Evolutionary conservation across 2,888 invertebrate genomes (phyloP), one percentile per base, ranked within the genome.

Genomic region (Acanthococcus lagerstroemiae): DNA sequence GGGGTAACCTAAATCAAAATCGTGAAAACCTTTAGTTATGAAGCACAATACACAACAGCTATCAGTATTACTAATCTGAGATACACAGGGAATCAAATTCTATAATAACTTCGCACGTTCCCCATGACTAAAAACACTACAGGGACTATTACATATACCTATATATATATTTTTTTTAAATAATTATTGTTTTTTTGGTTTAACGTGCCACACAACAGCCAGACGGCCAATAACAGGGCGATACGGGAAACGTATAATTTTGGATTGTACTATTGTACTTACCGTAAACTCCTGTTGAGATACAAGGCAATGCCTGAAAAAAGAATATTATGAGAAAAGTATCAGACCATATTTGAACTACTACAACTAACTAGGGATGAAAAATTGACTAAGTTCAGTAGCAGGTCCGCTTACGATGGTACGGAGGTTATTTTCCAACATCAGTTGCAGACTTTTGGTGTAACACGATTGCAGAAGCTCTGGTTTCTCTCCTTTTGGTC

Each of bases 281-380:
- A 79, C 80, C 90, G 75, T 90, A 93, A 69, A 93, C 82, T n/a
- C 94, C 94, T 4, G 94, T 94, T 0, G 91, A 89, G 73, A 94
- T 89, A 74, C 93, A 93, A 0, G 92, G 92, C 74, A 93, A 92
- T 0, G 92, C 91, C 80, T 81, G 69, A 54, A 72, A 72, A 67
- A 55, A 55, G 68, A 67, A 69, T 69, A 68, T 65, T 67, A 22
- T 52, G 12, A 19, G 4, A 52, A 37, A 52, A 52, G 52, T 52
- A 15, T 37, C 7, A 37, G 12, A 37, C 12, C 37, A 52, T 5
- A 21, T 19, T 21, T 19, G 15, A 52, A 37, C 7, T 9, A 12
- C 12, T 9, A 12, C 7, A 37, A 37, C 7, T 9, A 9, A 37
- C 12, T 37, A 37, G n/a, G n/a, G n/a, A 37, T 37, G 37, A 37